Conservation (phyloP, 2,888 invertebrate species). For the Aphidoletes aphidimyza region DNA sequence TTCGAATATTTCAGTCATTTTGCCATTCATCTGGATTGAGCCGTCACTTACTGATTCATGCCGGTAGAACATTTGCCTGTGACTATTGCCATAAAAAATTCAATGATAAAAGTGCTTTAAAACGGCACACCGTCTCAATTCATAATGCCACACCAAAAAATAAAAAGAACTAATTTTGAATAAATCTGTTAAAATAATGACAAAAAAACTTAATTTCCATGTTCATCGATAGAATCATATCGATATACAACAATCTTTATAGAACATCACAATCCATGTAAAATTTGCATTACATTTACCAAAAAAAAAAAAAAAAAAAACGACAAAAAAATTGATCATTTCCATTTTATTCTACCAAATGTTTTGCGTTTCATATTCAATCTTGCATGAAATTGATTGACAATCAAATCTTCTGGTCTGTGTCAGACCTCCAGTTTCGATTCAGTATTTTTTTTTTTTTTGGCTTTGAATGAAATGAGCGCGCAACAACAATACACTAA, state of each 20-base stretch:
- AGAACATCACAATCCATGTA: too few relatives aligned
- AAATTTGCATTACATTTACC: too few relatives aligned
- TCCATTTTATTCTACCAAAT: too few relatives aligned
- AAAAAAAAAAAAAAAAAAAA: too few relatives aligned
- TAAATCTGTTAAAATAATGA: too few relatives aligned
- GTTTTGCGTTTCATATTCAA: conserved; percentile 8
- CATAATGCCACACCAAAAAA: conserved; percentile 58
- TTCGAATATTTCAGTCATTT: conserved; percentile 60
- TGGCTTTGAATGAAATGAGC: too few relatives aligned
- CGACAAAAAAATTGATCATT: too few relatives aligned
- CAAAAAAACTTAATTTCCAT: too few relatives aligned
- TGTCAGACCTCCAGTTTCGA: background rate
- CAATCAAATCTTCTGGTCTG: background rate
- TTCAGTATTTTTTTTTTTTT: too few relatives aligned
- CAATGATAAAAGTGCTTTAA: conserved; percentile 77
- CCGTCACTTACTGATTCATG: conserved; percentile 74
- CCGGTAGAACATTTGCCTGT: conserved; percentile 74
- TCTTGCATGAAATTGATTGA: conserved; percentile 40
- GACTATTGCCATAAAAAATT: conserved; percentile 75
- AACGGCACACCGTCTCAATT: conserved; percentile 70
- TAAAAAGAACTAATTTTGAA: background rate
- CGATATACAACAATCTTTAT: too few relatives aligned
- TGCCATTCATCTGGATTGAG: conserved; percentile 74
- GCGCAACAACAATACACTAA: background rate
- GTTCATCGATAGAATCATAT: too few relatives aligned